Conservation (phyloP, 2,888 invertebrate genomes). For the Caenorhabditis uteleia region DNA sequence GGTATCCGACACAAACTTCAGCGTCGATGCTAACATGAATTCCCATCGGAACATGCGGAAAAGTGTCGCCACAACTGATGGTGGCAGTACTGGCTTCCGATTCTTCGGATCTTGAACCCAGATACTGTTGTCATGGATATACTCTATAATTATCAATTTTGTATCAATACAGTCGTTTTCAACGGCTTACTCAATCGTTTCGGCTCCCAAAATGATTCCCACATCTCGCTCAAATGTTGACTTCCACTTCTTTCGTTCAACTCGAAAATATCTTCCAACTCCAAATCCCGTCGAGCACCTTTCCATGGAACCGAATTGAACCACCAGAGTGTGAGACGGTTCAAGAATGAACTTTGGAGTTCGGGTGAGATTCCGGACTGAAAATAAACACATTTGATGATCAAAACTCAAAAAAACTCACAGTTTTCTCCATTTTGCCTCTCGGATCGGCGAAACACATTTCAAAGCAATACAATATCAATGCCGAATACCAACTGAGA, state of each 20-base stretch:
- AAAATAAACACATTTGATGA: too few relatives aligned
- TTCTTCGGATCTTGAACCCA: slow-evolving; percentile 16
- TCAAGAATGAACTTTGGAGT: slow-evolving; percentile 56
- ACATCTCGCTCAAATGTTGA: slow-evolving; percentile 46
- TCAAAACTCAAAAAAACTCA: slow-evolving; percentile 1
- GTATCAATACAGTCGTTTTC: not conserved
- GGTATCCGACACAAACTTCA: slow-evolving; percentile 63
- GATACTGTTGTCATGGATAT: slow-evolving; percentile 22
- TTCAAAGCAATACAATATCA: slow-evolving; percentile 48
- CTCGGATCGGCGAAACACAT: slow-evolving; percentile 60
- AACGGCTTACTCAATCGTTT: slow-evolving; percentile 16
- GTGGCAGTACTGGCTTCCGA: slow-evolving; percentile 71
- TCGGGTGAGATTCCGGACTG: slow-evolving; percentile 55
- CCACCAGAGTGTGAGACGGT: slow-evolving; percentile 63
- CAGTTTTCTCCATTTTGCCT: too few relatives aligned
- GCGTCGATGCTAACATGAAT: slow-evolving; percentile 81
- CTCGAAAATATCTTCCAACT: slow-evolving; percentile 59
- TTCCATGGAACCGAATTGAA: slow-evolving; percentile 56
- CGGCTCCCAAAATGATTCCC: slow-evolving; percentile 59
- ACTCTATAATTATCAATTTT: slow-evolving; percentile 19
- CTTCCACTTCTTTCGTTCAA: slow-evolving; percentile 55
- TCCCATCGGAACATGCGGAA: slow-evolving; percentile 86
- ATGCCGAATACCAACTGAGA: slow-evolving; percentile 48
- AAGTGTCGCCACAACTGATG: slow-evolving; percentile 84
- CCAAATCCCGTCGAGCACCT: slow-evolving; percentile 57